Conservation (phyloP, 2,113 vertebrate genomes). For the Phylloscopus trochilus region DNA sequence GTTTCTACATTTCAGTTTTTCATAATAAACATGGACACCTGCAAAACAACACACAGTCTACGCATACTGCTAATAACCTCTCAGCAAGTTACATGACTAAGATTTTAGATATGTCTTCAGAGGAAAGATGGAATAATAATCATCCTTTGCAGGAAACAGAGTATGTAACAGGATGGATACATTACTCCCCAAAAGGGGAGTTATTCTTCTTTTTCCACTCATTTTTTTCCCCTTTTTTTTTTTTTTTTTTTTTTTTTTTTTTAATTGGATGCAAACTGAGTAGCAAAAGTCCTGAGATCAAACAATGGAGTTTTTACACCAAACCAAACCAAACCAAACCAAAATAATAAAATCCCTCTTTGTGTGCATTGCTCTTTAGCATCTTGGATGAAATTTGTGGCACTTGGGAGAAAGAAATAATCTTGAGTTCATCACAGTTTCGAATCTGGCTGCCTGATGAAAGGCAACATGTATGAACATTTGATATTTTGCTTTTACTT, state of each 20-base stretch:
- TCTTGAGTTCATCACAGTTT: not conserved
- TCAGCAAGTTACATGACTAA: not conserved
- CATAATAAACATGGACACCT: constrained; percentile 45
- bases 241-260: not conserved
- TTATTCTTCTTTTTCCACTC: not conserved
- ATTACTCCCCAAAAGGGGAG: not conserved
- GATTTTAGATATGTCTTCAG: constrained; percentile 7
- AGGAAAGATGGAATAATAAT: constrained; percentile 40
- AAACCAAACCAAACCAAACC: not conserved
- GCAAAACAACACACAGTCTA: constrained; percentile 12
- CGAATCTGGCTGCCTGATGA: not conserved
- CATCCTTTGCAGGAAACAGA: constrained; percentile 6
- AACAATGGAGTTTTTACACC: not conserved
- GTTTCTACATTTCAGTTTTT: constrained; percentile 14
- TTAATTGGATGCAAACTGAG: not conserved
- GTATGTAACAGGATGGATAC: not conserved
- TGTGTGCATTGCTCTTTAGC: not conserved
- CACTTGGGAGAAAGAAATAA: not conserved
- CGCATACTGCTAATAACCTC: not conserved
- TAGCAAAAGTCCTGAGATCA: not conserved
- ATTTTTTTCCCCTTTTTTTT: not conserved
- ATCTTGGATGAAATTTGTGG: not conserved
- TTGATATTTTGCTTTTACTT: not conserved
- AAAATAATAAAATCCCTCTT: not conserved
- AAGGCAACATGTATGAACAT: not conserved